Conservation (phyloP, 2,113 vertebrate species). For the Leptodactylus fuscus region DNA sequence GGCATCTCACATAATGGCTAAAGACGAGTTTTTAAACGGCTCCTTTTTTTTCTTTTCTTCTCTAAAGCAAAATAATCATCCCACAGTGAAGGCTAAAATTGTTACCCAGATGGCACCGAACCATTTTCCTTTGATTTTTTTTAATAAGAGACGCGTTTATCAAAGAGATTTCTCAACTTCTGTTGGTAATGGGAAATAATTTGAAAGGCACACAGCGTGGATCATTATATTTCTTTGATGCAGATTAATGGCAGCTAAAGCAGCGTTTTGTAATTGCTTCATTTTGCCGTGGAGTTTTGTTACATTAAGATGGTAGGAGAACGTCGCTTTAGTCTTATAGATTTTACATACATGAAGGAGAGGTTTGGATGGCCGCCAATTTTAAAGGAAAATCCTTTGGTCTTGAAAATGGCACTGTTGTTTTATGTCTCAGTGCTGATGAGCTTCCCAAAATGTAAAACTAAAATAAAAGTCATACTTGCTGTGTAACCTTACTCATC, state of each 20-base stretch:
- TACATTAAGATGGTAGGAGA: constrained; percentile 47
- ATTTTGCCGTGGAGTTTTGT: constrained; percentile 62
- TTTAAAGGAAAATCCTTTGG: constrained; percentile 1
- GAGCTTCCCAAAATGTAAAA: background rate
- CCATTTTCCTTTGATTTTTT: constrained; percentile 76
- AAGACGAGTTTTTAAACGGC: constrained; percentile 67
- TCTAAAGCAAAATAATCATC: constrained; percentile 74
- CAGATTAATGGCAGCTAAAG: constrained; percentile 79
- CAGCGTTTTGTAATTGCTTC: constrained; percentile 74
- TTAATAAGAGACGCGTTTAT: constrained; percentile 78
- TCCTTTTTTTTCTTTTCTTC: constrained; percentile 58
- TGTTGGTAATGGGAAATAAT: constrained; percentile 78
- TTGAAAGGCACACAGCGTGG: constrained; percentile 76
- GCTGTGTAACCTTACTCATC: no score
- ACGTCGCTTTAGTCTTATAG: constrained; percentile 24
- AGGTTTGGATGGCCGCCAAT: background rate
- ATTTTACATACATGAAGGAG: constrained; percentile 33
- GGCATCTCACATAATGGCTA: constrained; percentile 64
- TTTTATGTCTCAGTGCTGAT: background rate
- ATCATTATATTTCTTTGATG: constrained; percentile 81
- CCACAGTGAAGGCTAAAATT: constrained; percentile 72
- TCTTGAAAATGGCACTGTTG: background rate
- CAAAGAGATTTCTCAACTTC: constrained; percentile 78
- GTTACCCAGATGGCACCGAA: constrained; percentile 79
- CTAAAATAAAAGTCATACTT: no score